Evolutionary conservation across 2,797 vertebrate species (phyloP), one percentile per base, ranked within the genome.

Genomic region (Pelochelys cantorii): DNA sequence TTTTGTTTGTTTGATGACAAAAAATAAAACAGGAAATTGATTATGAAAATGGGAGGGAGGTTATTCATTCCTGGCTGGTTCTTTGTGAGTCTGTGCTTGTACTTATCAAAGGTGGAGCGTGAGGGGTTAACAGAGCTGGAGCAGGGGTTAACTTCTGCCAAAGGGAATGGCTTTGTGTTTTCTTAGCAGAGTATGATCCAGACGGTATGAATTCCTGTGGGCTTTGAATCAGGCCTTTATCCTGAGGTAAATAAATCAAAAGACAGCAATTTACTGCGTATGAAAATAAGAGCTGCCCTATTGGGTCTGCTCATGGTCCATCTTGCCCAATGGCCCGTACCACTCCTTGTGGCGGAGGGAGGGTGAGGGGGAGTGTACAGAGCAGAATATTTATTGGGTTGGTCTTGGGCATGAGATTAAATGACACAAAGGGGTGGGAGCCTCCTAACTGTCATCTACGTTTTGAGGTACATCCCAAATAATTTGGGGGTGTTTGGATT

Each of bases 1-100:
- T 79, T 78, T 60, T 60, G 92, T 96, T 95, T 94, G 91, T 97
- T 97, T 96, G 90, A 96, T 93, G 85, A 85, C 90, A 96, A 96
- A 96, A 97, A 90, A 79, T 68, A 89, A 86, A 93, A 89, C 37
- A 95, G 81, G 90, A 96, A 96, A 94, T 74, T 88, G 88, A 88
- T 96, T 95, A 96, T 84, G 79, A 90, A 94, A 95, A 90, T 79
- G 82, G 48, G 22, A 80, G 82, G 90, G 62, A 65, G 2, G 1
- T 84, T 86, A 75, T 91, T 92, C 22, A 94, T 94, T 91, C 86
- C 93, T 87, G 86, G 55, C 82, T 54, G 37, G 65, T 92, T 83
- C 74, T 91, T 86, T 95, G 92, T 90, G 83, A 2, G 11, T 57
- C 77, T 23, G 29, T 57, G 77, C 53, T 93, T 87, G 55, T 85